phyloP scores from a whole-genome alignment of 2,797 vertebrate species.

The Acropternis orthonyx region DNA sequence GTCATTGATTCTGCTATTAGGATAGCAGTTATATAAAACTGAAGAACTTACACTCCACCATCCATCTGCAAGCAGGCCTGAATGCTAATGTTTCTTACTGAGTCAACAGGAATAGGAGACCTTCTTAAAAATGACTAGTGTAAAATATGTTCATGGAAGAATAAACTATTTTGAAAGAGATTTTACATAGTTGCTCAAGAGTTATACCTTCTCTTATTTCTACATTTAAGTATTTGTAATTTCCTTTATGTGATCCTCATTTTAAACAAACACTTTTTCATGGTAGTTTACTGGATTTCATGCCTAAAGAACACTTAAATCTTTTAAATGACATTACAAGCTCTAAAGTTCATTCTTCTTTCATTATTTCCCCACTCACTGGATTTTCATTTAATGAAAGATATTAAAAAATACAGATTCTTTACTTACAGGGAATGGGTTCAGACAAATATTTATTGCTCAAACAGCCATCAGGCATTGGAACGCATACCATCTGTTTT shows the following conservation, averaged over 20 bases:
- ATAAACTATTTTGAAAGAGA: neutral
- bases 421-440: neutral
- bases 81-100: neutral
- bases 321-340: neutral
- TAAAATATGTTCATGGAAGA: neutral
- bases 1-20: constrained; percentile 48
- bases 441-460: constrained; percentile 31
- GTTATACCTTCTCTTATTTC: neutral
- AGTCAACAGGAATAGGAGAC: neutral
- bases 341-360: neutral
- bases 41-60: neutral
- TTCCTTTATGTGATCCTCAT: neutral
- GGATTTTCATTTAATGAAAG: neutral
- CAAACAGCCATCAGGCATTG: neutral
- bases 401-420: neutral
- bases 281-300: neutral
- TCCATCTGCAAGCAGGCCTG: neutral
- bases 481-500: constrained; percentile 46
- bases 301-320: neutral
- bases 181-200: neutral
- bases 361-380: neutral
- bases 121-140: neutral
- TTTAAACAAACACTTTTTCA: neutral
- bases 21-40: constrained; percentile 32
- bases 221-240: neutral